These are phyloP conservation scores for Antheraea assamensis DNA, from an alignment of 2,888 invertebrate species.

Conservation along the genomic window DNA sequence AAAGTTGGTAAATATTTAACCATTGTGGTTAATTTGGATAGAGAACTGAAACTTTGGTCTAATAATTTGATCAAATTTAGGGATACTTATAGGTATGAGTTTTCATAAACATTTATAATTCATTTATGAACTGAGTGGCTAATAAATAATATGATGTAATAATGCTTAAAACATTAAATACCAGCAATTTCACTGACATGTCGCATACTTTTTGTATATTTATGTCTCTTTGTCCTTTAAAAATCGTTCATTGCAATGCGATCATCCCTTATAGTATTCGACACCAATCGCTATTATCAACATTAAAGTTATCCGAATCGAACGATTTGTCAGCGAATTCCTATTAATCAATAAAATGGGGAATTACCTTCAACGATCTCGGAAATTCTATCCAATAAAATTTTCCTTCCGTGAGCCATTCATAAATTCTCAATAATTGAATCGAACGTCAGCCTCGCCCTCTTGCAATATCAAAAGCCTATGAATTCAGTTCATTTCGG, in stretches of 20 bases:
- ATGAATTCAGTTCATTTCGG: conserved; percentile 59
- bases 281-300: conserved; percentile 46
- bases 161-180: conserved; percentile 25
- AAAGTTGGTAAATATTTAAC: not conserved
- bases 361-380: conserved; percentile 59
- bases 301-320: conserved; percentile 46
- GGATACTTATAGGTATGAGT: not conserved
- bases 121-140: not conserved
- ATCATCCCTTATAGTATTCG: conserved; percentile 39
- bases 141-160: not conserved
- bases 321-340: conserved; percentile 54
- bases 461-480: conserved; percentile 60
- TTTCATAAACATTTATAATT: not conserved
- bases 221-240: conserved; percentile 39
- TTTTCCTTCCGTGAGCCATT: conserved; percentile 63
- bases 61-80: not conserved
- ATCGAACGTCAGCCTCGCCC: conserved; percentile 63
- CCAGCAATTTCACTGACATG: conserved; percentile 33
- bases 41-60: not conserved
- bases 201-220: conserved; percentile 32
- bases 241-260: conserved; percentile 44
- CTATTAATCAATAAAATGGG: conserved; percentile 60
- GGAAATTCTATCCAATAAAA: conserved; percentile 70
- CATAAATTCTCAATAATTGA: conserved; percentile 76
- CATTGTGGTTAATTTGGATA: not conserved